These are phyloP conservation scores for Lithophane ornitopus DNA, from an alignment of 2,888 invertebrate species.

Conservation along the genomic window DNA sequence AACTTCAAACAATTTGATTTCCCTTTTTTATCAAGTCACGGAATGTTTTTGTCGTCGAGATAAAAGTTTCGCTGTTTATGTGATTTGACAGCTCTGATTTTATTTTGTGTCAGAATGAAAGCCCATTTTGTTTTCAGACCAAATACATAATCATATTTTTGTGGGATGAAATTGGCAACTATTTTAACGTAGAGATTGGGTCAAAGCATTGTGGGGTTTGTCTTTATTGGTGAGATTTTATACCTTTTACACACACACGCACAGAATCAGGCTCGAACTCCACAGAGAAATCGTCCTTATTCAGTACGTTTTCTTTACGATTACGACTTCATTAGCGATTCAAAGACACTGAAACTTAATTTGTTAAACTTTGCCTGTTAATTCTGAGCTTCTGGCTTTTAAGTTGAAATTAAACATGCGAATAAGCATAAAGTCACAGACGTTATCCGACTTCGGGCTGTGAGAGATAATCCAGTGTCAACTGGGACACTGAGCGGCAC, in stretches of 20 bases:
- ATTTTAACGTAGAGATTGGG: neutral
- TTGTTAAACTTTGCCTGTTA: conserved; percentile 54
- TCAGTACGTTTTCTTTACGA: conserved; percentile 35
- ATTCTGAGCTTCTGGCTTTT: conserved; percentile 45
- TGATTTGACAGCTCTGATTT: conserved; percentile 41
- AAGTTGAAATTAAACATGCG: conserved; percentile 50
- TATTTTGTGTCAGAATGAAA: conserved; percentile 14
- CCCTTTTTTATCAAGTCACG: conserved; percentile 53
- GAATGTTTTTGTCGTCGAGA: conserved; percentile 45
- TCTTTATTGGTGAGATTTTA: neutral
- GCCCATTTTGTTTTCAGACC: conserved; percentile 14
- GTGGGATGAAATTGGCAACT: conserved; percentile 2
- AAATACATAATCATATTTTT: conserved; percentile 11
- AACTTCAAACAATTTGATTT: conserved; percentile 63
- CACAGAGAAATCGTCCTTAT: neutral
- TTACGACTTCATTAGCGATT: conserved; percentile 28
- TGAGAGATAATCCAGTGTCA: conserved; percentile 39
- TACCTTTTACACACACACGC: neutral
- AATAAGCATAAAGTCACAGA: conserved; percentile 41
- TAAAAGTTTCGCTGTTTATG: conserved; percentile 49
- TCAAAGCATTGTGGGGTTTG: neutral
- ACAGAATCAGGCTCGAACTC: neutral
- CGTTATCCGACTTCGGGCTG: conserved; percentile 39
- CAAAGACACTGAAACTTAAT: conserved; percentile 39
- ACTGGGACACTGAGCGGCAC: conserved; percentile 28